Evolutionary conservation across 2,113 vertebrate species (phyloP), one percentile per base, ranked within the genome.

Genomic region (Vidua chalybeata): DNA sequence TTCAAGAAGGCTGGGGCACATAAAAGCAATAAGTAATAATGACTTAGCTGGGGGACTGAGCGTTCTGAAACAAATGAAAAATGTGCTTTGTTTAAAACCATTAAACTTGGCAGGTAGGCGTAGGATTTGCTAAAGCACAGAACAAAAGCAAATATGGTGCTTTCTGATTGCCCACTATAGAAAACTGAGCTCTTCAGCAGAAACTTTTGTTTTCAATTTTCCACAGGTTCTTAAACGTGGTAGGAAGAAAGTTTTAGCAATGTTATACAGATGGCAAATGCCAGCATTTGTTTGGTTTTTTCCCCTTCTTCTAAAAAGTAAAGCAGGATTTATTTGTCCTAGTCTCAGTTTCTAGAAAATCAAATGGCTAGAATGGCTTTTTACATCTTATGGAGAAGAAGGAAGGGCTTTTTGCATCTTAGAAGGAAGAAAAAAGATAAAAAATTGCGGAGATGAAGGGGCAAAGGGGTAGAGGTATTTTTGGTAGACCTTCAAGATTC

Each of bases 1-100:
- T 96, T 94, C 77, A 59, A 84, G 80, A 93, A 89, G 64, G 81
- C 28, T 89, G 84, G 68, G 86, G 45, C 94, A 86, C 39, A 33
- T 92, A 62, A 96, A 90, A 96, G 93, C 95, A 89, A 74, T 86
- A 76, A 89, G 88, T 71, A 93, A 81, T 96, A 90, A 88, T 3
- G 18, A 55, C 80, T 96, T 93, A 56, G 58, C 85, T 66, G 49
- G 51, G 31, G 33, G 81, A 85, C 63, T 67, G 41, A 51, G 51
- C 27, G 8, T 75, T 94, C 55, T 84, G 93, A 94, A 61, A 59
- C 51, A 26, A 67, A 56, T 86, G 68, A 96, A 94, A 96, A 96
- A 94, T 67, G 51, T 84, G 19, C 59, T 71, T 63, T 0, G 9
- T 62, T 94, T 90, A 72, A 81, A 92, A 61, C 56, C 61, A 27